Base-by-base conservation (phyloP, 1,140 invertebrate genomes). In the Cydia splendana region DNA sequence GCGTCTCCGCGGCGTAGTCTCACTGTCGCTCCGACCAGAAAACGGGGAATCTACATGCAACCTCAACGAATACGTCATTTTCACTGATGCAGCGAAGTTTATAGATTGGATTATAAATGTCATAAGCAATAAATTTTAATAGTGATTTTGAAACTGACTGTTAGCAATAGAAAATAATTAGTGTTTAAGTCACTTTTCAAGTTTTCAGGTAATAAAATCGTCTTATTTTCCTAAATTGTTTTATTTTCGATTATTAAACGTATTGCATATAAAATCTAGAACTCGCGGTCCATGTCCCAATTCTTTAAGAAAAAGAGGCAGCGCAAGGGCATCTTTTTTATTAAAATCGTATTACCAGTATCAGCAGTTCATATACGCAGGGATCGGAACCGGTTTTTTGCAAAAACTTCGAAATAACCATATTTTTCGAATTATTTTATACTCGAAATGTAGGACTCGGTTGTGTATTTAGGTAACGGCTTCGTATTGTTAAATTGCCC, bases 1-100 rank as follows among this genome's bases (percentile, higher is more conserved):
- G 94, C 85, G 87, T 15, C 78, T 94, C 0, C 85, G 94, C 3
- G 94, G 94, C 5, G 81, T 94, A 1, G 93, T 94, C 6, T 94
- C 93, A 0, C 73, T 91, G n/a, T 91, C 91, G 0, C 81, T 94
- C 0, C 77, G 82, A 7, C 81, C 89, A 18, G 78, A 85, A n/a
- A 86, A 85, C 9, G 89, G 88, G 0, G 87, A 90, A 18, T 83
- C 82, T 65, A 82, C 81, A 0, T 94, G 93, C 76, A 88, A 93
- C 77, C 83, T 93, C 0, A 84, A 92, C 53, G 87, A 93, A 28
- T 94, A 91, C 75, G 81, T 93, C 7, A 85, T 94, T 6, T 94
- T 93, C 73, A 93, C 92, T 0, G 92, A 94, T 67, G 81, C 87
- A 28, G 91, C 91, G 1, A 85, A 93, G 76, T 94, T 89, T 77